phyloP scores from a whole-genome alignment of 1,140 invertebrate genomes.

The Zophobas atratus region DNA sequence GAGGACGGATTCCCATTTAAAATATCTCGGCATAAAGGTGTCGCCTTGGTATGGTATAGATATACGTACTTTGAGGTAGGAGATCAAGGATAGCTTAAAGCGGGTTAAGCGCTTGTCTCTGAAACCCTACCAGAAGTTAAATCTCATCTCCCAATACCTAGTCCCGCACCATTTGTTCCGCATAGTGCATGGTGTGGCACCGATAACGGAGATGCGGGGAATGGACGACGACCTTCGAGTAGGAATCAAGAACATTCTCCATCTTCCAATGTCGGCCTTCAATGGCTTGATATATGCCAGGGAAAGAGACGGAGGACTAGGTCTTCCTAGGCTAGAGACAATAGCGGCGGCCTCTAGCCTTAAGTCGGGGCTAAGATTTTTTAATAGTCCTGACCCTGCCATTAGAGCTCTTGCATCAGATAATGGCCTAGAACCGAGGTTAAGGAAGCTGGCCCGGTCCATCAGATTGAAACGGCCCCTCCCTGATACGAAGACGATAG shows the following conservation, averaged over 20 bases:
- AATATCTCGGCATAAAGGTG: slow-evolving; percentile 57
- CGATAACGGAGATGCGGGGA: slow-evolving; percentile 17
- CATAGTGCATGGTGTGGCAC: slow-evolving; percentile 44
- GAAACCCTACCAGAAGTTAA: slow-evolving; percentile 58
- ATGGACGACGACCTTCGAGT: slow-evolving; percentile 55
- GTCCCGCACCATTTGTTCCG: slow-evolving; percentile 56
- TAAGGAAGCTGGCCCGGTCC: too few relatives aligned
- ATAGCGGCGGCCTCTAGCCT: slow-evolving; percentile 27
- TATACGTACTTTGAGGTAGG: slow-evolving; percentile 21
- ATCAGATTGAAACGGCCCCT: too few relatives aligned
- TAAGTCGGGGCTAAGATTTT: slow-evolving; percentile 34
- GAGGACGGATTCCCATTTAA: too few relatives aligned
- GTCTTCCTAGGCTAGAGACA: slow-evolving; percentile 51
- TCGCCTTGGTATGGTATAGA: slow-evolving; percentile 55
- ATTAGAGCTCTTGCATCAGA: slow-evolving; percentile 53
- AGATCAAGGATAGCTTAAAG: slow-evolving; percentile 24
- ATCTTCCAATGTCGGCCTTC: slow-evolving; percentile 47
- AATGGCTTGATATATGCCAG: slow-evolving; percentile 55
- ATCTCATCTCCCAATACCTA: slow-evolving; percentile 55
- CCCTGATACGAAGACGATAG: too few relatives aligned
- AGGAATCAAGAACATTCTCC: slow-evolving; percentile 45
- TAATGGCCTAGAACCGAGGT: too few relatives aligned
- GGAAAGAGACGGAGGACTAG: slow-evolving; percentile 61
- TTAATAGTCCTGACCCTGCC: slow-evolving; percentile 48
- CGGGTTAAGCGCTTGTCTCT: slow-evolving; percentile 46